Conservation (phyloP, 2,113 vertebrate species). For the Malaclemys terrapin region DNA sequence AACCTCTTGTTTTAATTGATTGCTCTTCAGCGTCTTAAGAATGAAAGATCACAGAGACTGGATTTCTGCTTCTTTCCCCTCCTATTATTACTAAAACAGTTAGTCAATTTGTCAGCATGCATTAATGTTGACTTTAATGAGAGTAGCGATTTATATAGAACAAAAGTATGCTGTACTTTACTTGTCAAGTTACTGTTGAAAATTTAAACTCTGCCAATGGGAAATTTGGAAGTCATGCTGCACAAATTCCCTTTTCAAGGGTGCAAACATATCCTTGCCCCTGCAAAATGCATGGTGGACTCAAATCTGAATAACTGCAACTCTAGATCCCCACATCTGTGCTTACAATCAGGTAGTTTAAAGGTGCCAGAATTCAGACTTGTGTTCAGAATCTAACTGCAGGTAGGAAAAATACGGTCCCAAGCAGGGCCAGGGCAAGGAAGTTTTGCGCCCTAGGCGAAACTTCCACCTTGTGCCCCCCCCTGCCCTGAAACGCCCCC, state of each 20-base stretch:
- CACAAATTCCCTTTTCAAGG: not conserved
- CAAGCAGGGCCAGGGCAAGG: no score
- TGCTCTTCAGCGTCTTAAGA: not conserved
- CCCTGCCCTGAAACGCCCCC: no score
- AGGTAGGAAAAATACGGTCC: not conserved
- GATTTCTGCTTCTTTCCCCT: not conserved
- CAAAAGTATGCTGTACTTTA: not conserved
- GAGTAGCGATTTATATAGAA: not conserved
- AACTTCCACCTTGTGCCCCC: no score
- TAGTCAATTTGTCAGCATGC: not conserved
- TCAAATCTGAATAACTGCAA: not conserved
- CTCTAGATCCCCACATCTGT: not conserved
- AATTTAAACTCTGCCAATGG: not conserved
- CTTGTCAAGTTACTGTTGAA: not conserved
- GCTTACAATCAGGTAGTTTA: not conserved
- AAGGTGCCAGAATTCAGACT: not conserved
- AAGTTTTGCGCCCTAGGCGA: no score
- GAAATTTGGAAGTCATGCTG: not conserved
- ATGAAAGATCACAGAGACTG: not conserved
- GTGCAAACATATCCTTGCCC: not conserved
- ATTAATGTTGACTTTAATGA: not conserved
- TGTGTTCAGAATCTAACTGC: not conserved
- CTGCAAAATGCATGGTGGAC: not conserved
- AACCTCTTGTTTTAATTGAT: not conserved
- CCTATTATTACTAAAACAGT: not conserved